Conservation (phyloP, 2,113 vertebrate species). For the Nothoprocta pentlandii region DNA sequence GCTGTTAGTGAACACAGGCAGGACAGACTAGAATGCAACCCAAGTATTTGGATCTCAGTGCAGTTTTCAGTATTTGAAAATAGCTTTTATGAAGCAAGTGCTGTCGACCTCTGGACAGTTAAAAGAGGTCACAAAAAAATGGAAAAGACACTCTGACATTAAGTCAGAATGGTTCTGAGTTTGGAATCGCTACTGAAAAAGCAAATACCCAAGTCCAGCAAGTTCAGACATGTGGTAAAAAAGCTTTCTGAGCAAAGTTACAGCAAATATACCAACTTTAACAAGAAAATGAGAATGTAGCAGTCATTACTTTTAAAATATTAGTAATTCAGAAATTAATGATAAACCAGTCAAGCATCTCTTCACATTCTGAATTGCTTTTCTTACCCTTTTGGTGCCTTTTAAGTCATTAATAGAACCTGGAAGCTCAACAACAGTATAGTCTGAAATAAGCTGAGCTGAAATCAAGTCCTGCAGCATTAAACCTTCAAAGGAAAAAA, state of each 20-base stretch:
- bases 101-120: background rate
- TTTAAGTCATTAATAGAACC: conserved; percentile 84
- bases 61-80: background rate
- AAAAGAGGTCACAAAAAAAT: background rate
- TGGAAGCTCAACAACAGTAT: conserved; percentile 82
- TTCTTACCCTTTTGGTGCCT: conserved; percentile 86
- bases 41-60: background rate
- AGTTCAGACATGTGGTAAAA: background rate
- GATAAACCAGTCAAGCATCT: background rate
- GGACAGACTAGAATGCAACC: background rate
- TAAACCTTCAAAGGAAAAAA: conserved; percentile 80
- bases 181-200: background rate
- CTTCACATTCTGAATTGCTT: background rate
- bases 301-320: background rate
- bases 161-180: background rate
- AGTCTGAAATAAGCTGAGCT: conserved; percentile 89
- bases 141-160: background rate
- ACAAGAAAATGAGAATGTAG: background rate
- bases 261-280: background rate
- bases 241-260: background rate
- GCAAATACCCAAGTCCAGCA: background rate
- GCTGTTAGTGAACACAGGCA: background rate
- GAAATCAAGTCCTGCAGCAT: conserved; percentile 87
- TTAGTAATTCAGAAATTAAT: background rate
- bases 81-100: background rate